Base-by-base conservation (phyloP, 1,140 invertebrate species). In the Neodiprion lecontei region DNA sequence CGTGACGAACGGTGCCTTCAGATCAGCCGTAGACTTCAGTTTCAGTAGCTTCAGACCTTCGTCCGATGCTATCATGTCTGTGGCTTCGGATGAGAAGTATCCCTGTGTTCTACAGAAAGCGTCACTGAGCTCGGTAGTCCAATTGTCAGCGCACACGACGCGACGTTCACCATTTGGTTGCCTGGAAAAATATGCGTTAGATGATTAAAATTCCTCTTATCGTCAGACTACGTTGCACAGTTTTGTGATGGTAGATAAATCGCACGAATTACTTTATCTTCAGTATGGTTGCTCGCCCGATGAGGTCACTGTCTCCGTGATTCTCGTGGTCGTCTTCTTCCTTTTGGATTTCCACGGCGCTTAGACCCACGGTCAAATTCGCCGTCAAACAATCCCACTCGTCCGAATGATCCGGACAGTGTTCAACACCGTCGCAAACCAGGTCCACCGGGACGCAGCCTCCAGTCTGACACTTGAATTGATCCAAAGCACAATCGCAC, bases 331-430 rank as follows among this genome's bases (percentile, higher is more conserved):
- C 74, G 14, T 82, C 65, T 0, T 69, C n/a, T 10, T 81, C 79
- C n/a, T 71, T 78, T 23, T 78, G 69, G 1, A 23, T 75, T 14
- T 67, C 66, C n/a, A 53, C 7, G 5, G 72, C 61, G 28, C 79
- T 81, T 70, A 48, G 76, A 72, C 81, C 75, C 47, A 68, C 28
- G 40, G 80, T 80, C 66, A 75, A 49, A 71, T 87, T 86, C 47
- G 71, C 70, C 4, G 78, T 72, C 9, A 91, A 79, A 76, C 92
- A 93, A 70, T 89, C 82, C 89, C 91, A 92, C 86, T 93, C 92
- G 78, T 93, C 92, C 2, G 91, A 93, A 61, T 84, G 85, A 80
- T 93, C 92, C 2, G 90, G 88, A 79, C 92, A 93, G 65, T 94
- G 88, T 53, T 88, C 84, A 40, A 90, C 84, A 5, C 91, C 91